Evolutionary conservation across 1,140 invertebrate genomes (phyloP), one percentile per base, ranked within the genome.

Genomic region (Apis dorsata): DNA sequence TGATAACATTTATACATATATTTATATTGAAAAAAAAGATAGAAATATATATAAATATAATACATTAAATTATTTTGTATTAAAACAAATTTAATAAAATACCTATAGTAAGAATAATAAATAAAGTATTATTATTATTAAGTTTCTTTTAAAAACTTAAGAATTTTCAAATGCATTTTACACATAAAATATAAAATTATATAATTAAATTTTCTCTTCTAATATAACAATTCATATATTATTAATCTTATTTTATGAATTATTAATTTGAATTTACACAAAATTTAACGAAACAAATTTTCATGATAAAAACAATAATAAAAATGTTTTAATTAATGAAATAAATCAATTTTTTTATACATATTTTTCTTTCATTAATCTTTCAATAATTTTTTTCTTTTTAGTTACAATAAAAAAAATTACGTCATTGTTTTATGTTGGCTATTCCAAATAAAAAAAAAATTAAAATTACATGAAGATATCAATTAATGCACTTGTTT

Each of bases 401-500:
- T 62, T 34, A 11, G 24, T 53, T 73, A 15, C 28, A 19, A 55
- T 15, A 53, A 62, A 71, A 28, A 8, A 78, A 34, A 59, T 78
- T 70, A 8, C 24, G 17, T 12, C 2, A 51, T 1, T 49, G 8
- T 49, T 66, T 49, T 68, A 65, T 28, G 17, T 34, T 81, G 49
- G 2, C 49, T 55, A 49, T 15, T 65, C 68, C 17, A 57, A 78
- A 70, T 8, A 34, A 55, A 72, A 73, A 24, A 24, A 44, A 5
- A 44, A 44, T 68, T 55, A 77, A 70, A 68, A 69, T 49, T 13
- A 53, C 55, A 28, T 53, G 49, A 79, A 87, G 60, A 78, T 28
- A 87, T 82, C 55, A 77, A 82, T 85, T 72, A 85, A 79, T 87
- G 86, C 75, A 87, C 77, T 81, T 76, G 60, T 87, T 81, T 70